Base-by-base conservation (phyloP, 2,113 vertebrate species). In the Argyrosomus japonicus region DNA sequence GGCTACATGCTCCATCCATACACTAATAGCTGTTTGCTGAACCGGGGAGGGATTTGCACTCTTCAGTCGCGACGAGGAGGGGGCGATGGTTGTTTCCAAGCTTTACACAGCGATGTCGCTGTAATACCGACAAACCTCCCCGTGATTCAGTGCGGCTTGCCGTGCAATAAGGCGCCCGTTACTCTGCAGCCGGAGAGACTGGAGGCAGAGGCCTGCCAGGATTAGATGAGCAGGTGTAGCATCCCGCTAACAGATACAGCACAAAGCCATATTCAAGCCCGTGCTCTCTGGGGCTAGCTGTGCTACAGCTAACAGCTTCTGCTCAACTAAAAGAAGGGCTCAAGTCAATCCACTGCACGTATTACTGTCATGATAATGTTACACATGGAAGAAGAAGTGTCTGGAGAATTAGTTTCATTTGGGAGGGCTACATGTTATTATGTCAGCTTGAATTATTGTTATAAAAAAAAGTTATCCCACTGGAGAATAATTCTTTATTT, bases 151-250 rank as follows among this genome's bases (percentile, higher is more conserved):
- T 53, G 79, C 74, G 92, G 91, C 94, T 94, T 94, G 89, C 68
- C 15, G 36, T 81, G 89, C 91, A 93, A 95, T 94, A 94, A 92
- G 94, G 94, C 90, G 71, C 81, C 84, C 89, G 91, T 91, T 92
- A 91, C 92, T 87, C 84, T 74, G 86, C 91, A 91, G 93, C 89
- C 88, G 88, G 87, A 84, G 87, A 91, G 86, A 87, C 91, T 85
- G 86, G 90, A 89, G 89, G 88, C 89, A 68, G 93, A 87, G 93
- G 93, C 91, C 94, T 94, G 93, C 83, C 91, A 91, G 95, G 94
- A 95, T 95, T 95, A 95, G 84, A 85, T n/a, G 85, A 92, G 93
- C 92, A 95, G 92, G 93, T 94, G 92, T 93, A 95, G 92, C 93
- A 91, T 93, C 92, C 92, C 85, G 88, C 93, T 92, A 94, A 94